Conservation (phyloP, 2,797 vertebrate genomes). For the Sebastes iracundus region DNA sequence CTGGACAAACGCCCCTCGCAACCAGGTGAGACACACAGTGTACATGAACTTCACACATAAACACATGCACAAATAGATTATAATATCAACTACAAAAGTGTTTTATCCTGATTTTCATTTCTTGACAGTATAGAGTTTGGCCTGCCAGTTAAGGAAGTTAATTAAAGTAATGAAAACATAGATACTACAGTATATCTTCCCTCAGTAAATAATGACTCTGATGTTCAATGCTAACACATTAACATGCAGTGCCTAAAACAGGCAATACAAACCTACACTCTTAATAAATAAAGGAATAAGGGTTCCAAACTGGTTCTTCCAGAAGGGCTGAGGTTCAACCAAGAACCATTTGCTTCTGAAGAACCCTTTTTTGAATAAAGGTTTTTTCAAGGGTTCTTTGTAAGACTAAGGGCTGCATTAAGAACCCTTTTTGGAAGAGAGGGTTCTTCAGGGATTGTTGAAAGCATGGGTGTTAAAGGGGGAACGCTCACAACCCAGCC, state of each 20-base stretch:
- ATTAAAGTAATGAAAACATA: neutral
- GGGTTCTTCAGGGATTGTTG: no score
- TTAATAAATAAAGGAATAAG: no score
- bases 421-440: no score
- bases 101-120: neutral
- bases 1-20: constrained; percentile 88
- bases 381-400: no score
- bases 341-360: no score
- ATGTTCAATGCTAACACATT: neutral
- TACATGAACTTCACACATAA: neutral
- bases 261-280: neutral
- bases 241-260: neutral
- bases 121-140: neutral
- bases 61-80: neutral
- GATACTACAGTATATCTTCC: neutral
- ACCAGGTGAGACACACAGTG: constrained; percentile 85
- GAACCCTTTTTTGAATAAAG: no score
- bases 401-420: no score
- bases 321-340: no score
- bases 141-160: neutral
- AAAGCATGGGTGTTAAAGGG: no score
- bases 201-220: neutral
- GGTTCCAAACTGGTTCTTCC: no score
- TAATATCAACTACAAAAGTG: neutral
- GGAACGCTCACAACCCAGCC: no score